Percentiles rank a stretch among this genome's conserved stretches.
These are phyloP conservation scores for Aspidapion aeneum DNA, from an alignment of 2,888 invertebrate genomes.

Conservation along the genomic window DNA sequence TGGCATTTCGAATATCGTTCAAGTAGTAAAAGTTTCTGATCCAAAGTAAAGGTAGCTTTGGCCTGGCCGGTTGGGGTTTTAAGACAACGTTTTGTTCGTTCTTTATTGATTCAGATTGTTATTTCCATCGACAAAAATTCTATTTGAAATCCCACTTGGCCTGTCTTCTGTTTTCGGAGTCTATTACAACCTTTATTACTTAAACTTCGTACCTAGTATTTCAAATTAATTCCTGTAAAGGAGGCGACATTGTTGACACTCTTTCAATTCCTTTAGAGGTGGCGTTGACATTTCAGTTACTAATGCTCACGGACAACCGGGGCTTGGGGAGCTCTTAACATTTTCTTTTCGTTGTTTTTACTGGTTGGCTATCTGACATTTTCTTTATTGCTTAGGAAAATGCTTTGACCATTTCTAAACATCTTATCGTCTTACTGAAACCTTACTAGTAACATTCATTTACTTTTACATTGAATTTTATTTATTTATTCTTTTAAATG, in stretches of 20 bases:
- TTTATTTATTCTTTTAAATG: too few species aligned
- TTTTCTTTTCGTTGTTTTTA: background rate
- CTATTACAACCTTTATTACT: background rate
- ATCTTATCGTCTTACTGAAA: too few species aligned
- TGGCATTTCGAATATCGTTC: too few species aligned
- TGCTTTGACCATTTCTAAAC: background rate
- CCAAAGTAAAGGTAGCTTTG: too few species aligned
- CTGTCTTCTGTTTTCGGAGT: background rate
- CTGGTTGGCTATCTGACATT: background rate
- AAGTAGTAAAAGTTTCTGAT: too few species aligned
- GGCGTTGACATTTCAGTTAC: background rate
- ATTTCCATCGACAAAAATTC: background rate
- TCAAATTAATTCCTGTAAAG: background rate
- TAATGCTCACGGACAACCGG: too few species aligned
- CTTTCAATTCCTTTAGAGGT: background rate
- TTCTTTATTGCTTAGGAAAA: background rate
- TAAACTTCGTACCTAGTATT: background rate
- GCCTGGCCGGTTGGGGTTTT: slow-evolving; percentile 20
- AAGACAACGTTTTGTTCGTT: slow-evolving; percentile 1
- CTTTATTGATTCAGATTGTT: background rate
- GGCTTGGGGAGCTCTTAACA: background rate
- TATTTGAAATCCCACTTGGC: background rate
- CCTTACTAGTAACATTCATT: too few species aligned
- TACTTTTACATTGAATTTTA: too few species aligned
- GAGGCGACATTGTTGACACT: background rate